phyloP scores from a whole-genome alignment of 2,888 invertebrate genomes.

The Alsophila aescularia region DNA sequence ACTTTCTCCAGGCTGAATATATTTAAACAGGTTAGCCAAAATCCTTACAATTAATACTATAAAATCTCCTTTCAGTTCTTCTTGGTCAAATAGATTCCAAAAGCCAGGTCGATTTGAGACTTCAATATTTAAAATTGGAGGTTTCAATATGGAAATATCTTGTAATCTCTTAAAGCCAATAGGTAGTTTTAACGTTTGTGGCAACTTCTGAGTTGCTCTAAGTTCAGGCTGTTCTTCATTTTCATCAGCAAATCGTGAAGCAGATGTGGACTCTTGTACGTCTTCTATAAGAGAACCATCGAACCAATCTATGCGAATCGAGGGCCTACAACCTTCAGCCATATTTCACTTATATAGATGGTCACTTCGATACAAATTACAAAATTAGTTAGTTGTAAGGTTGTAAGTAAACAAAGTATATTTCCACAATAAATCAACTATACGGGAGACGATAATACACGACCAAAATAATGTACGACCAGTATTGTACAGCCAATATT shows the following conservation, averaged over 20 bases:
- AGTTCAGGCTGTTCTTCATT: constrained; percentile 45
- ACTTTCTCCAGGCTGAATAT: constrained; percentile 59
- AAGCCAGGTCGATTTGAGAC: constrained; percentile 74
- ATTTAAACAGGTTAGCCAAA: constrained; percentile 66
- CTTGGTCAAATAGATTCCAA: constrained; percentile 68
- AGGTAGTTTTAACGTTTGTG: constrained; percentile 64
- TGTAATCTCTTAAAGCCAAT: constrained; percentile 76
- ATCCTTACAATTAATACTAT: constrained; percentile 76
- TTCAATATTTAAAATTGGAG: constrained; percentile 69
- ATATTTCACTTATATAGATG: neutral
- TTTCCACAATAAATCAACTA: no score
- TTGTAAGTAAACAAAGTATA: neutral
- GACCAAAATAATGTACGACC: no score
- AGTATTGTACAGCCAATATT: no score
- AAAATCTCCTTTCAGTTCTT: constrained; percentile 73
- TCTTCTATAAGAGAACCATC: constrained; percentile 75
- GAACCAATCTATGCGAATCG: constrained; percentile 78
- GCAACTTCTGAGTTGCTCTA: constrained; percentile 44
- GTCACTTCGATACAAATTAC: neutral
- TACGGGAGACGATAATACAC: no score
- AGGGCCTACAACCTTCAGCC: constrained; percentile 49
- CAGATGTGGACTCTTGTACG: constrained; percentile 38
- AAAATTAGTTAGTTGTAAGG: neutral
- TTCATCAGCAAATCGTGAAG: constrained; percentile 59
- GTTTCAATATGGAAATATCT: constrained; percentile 67